These are phyloP conservation scores for Orchestia grillus DNA, from an alignment of 1,140 invertebrate species.

Conservation along the genomic window DNA sequence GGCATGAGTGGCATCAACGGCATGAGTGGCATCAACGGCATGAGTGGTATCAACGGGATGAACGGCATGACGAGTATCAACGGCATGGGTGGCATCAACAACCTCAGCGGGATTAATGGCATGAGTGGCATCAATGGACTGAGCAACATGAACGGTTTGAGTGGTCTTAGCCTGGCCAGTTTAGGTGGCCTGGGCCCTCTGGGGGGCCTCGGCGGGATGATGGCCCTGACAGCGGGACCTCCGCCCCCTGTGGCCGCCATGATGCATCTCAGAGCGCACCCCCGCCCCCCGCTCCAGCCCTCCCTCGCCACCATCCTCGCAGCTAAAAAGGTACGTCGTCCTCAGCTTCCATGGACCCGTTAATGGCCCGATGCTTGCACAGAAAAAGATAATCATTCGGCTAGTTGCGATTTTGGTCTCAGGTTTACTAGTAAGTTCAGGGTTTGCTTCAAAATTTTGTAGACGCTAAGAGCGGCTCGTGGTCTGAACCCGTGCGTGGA, in stretches of 20 bases:
- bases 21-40: neutral
- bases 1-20: conserved; percentile 24
- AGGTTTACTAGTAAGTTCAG: too few relatives aligned
- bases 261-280: conserved; percentile 30
- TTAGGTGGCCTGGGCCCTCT: conserved; percentile 2
- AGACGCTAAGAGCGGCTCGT: too few relatives aligned
- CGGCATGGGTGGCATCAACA: conserved; percentile 15
- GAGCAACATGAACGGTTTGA: neutral
- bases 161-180: neutral
- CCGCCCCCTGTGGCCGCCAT: conserved; percentile 27
- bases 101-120: neutral
- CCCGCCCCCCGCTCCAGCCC: neutral
- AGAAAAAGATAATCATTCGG: too few relatives aligned
- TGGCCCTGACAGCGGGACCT: conserved; percentile 21
- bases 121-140: conserved; percentile 20
- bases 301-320: conserved; percentile 20
- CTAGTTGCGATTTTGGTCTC: too few relatives aligned
- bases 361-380: neutral
- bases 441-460: too few relatives aligned
- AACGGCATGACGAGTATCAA: neutral
- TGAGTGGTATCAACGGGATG: conserved; percentile 18
- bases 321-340: conserved; percentile 21
- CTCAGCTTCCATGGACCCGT: neutral
- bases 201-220: neutral
- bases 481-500: too few relatives aligned